Percentiles rank a stretch among this genome's conserved stretches.
These are phyloP conservation scores for Aplodontia rufa DNA, from an alignment of 2,113 vertebrate genomes.

Conservation along the genomic window DNA sequence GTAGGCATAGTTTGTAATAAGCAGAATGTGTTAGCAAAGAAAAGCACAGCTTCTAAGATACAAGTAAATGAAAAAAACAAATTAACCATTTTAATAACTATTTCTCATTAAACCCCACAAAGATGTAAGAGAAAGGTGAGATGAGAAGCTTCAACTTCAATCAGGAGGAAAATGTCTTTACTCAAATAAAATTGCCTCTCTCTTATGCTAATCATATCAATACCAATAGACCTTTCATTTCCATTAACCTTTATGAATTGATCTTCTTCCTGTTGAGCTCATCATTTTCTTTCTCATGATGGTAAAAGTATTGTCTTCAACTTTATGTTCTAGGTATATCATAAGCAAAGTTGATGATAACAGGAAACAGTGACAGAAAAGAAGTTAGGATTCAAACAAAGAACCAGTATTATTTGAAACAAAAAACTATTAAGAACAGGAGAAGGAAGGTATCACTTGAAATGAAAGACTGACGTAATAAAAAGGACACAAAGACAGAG, in stretches of 20 bases:
- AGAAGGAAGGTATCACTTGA: background rate
- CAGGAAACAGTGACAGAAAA: constrained; percentile 8
- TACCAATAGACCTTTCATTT: background rate
- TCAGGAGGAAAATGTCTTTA: background rate
- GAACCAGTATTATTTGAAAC: background rate
- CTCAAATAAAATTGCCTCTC: constrained; percentile 45
- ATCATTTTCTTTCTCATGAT: constrained; percentile 25
- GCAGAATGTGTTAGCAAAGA: background rate
- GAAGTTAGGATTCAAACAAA: constrained; percentile 32
- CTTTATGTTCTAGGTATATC: background rate
- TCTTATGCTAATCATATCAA: constrained; percentile 14
- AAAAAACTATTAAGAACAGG: background rate
- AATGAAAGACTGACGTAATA: background rate
- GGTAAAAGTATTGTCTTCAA: background rate
- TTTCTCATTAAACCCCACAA: constrained; percentile 21
- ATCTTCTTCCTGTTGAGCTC: background rate
- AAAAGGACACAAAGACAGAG: background rate
- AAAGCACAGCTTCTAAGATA: background rate
- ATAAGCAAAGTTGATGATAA: constrained; percentile 1
- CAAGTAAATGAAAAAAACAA: constrained; percentile 18
- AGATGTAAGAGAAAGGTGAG: constrained; percentile 12
- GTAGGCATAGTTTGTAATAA: background rate
- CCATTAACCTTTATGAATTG: background rate
- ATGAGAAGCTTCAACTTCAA: constrained; percentile 21
- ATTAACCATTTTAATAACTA: constrained; percentile 3